Base-by-base conservation (phyloP, 2,797 vertebrate genomes). In the Sebastes dallii region DNA sequence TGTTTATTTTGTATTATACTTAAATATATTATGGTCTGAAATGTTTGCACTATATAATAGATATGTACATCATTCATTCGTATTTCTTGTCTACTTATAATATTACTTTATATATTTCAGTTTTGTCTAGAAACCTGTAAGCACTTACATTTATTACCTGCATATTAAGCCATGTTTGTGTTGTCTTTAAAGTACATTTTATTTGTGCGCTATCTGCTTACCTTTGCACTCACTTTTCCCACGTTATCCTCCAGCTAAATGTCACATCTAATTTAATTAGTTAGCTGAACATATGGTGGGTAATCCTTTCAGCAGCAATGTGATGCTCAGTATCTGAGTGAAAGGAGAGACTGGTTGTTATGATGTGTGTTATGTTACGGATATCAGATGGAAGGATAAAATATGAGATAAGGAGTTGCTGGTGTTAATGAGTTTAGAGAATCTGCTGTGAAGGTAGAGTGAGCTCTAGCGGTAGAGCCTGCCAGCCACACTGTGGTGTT, bases 241-340 rank as follows among this genome's bases (percentile, higher is more conserved):
- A 52, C 30, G 4, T 66, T 58, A 78, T 78, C 52, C 59, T 64
- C 30, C 25, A 42, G 72, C 52, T 72, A 66, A 85, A 88, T 87
- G 74, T 67, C 80, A 88, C 8, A 24, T 88, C 55, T 85, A 76
- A 89, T 77, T 86, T 1, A 69, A 80, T 89, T 56, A 86, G 25
- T 66, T 14, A 55, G 18, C 58, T 73, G 75, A 84, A 65, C 72
- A 80, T 73, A 68, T 73, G 69, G 50, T 18, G 29, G 9, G 34
- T 84, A 79, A 81, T 81, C 75, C 61, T 56, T 77, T 32, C 58
- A 86, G 70, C 32, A 60, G 71, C 65, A 64, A 86, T 65, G 18
- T 60, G 59, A 76, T 65, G 77, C 42, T 75, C 16, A 4, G 20
- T 61, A 18, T 80, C 25, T 59, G 29, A 67, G 42, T 64, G 72